phyloP scores from a whole-genome alignment of 2,113 vertebrate species.

The Peromyscus leucopus region DNA sequence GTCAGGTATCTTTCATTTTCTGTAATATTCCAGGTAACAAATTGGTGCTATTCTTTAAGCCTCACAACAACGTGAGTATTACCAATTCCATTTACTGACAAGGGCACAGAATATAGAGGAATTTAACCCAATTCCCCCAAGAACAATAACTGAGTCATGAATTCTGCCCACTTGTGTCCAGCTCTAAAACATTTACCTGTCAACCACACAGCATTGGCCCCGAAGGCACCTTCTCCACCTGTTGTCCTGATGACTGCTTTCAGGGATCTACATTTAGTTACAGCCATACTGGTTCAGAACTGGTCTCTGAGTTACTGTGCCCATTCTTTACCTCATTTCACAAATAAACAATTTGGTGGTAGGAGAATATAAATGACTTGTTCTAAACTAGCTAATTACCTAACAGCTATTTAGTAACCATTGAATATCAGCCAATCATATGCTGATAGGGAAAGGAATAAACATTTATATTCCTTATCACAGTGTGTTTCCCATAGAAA shows the following conservation, averaged over 20 bases:
- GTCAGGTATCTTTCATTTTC: conserved; percentile 7
- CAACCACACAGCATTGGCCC: neutral
- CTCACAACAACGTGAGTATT: conserved; percentile 13
- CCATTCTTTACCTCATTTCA: conserved; percentile 6
- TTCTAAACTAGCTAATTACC: neutral
- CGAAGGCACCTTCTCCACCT: neutral
- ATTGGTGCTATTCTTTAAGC: conserved; percentile 15
- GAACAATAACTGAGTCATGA: neutral
- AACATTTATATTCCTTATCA: conserved; percentile 48
- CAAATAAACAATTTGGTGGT: conserved; percentile 29
- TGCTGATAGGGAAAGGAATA: conserved; percentile 17
- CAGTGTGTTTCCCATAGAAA: conserved; percentile 22
- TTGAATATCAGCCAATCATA: conserved; percentile 21
- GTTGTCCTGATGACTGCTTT: neutral
- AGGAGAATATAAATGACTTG: conserved; percentile 17
- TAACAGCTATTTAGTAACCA: neutral
- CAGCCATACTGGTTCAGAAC: conserved; percentile 16
- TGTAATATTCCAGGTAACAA: neutral
- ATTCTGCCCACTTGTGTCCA: conserved; percentile 15
- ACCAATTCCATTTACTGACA: neutral
- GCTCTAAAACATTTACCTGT: conserved; percentile 37
- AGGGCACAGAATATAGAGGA: neutral
- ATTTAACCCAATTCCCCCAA: conserved; percentile 40
- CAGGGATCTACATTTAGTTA: neutral
- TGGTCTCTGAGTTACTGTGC: conserved; percentile 31